Percentiles rank a stretch among this genome's conserved stretches.
These are phyloP conservation scores for Ceratosolen fusciceps DNA, from an alignment of 1,140 invertebrate species.

Conservation along the genomic window DNA sequence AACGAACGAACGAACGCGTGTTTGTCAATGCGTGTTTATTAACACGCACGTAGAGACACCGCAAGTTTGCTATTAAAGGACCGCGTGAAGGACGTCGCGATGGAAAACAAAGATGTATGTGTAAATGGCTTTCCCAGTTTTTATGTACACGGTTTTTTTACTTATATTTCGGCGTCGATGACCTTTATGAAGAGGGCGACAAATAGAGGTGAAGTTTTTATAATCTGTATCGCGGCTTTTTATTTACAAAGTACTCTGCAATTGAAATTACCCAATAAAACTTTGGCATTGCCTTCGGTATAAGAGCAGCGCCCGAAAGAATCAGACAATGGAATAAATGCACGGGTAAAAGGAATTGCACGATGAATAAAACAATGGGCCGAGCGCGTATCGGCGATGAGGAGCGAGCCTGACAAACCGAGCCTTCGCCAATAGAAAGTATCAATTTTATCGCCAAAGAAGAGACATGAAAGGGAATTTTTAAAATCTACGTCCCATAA, in stretches of 20 bases:
- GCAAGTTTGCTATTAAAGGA: background rate
- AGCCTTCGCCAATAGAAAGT: constrained; percentile 47
- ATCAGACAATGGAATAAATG: constrained; percentile 51
- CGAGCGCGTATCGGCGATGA: constrained; percentile 30
- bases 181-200: constrained; percentile 42
- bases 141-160: constrained; percentile 44
- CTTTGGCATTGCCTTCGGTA: constrained; percentile 34
- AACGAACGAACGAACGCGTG: too few species aligned
- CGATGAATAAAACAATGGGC: constrained; percentile 50
- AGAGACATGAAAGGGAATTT: constrained; percentile 50
- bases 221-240: constrained; percentile 38
- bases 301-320: constrained; percentile 37
- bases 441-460: constrained; percentile 47
- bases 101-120: constrained; percentile 23
- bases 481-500: constrained; percentile 49
- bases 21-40: too few species aligned
- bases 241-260: constrained; percentile 43
- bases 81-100: too few species aligned
- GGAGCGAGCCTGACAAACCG: constrained; percentile 46
- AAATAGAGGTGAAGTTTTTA: constrained; percentile 43
- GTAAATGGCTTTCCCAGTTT: constrained; percentile 32
- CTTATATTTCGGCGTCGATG: constrained; percentile 31
- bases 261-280: constrained; percentile 49
- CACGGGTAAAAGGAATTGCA: constrained; percentile 32
- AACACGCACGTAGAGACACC: too few species aligned